Base-by-base conservation (phyloP, 2,113 vertebrate genomes). In the Mionectes macconnelli region DNA sequence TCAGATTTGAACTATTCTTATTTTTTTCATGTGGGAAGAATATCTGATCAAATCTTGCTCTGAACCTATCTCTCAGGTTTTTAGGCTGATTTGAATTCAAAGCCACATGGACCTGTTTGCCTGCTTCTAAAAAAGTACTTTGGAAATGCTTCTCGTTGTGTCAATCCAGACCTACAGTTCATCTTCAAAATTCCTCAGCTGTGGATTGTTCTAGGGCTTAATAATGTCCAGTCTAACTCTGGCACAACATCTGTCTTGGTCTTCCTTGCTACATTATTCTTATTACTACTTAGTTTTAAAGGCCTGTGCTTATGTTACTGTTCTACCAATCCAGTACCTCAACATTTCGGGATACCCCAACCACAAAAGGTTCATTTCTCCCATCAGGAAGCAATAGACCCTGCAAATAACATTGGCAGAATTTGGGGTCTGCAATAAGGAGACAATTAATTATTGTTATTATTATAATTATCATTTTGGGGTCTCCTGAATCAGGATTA, bases 401-500 rank as follows among this genome's bases (percentile, higher is more conserved):
- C 23, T 42, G 25, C 87, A 95, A 78, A 81, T 30, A 78, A 67
- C 23, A 4, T n/a, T 63, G 44, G 10, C 31, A 83, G 69, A 88
- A 69, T 62, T 60, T 91, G 22, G 24, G 28, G 21, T 50, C 23
- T 5, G 2, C 28, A 52, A 49, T 73, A 57, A 89, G 44, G 33
- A 76, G 7, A 37, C 17, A 63, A 82, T 89, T 90, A 85, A 57
- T 87, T 87, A 77, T 60, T 63, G 20, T 77, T 84, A 70, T 74
- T 72, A 55, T 42, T 44, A 60, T 84, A 64, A 49, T 84, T 37
- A 74, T 49, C 6, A 44, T 91, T 82, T 78, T 37, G 42, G 39
- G 60, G 72, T 69, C 67, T 90, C 56, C 84, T 84, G 55, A 78
- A 87, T 77, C 70, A 66, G 69, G 75, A 93, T 92, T 94, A 90